Evolutionary conservation across 2,888 invertebrate genomes (phyloP).

Genomic region (Steinernema carpocapsae): DNA sequence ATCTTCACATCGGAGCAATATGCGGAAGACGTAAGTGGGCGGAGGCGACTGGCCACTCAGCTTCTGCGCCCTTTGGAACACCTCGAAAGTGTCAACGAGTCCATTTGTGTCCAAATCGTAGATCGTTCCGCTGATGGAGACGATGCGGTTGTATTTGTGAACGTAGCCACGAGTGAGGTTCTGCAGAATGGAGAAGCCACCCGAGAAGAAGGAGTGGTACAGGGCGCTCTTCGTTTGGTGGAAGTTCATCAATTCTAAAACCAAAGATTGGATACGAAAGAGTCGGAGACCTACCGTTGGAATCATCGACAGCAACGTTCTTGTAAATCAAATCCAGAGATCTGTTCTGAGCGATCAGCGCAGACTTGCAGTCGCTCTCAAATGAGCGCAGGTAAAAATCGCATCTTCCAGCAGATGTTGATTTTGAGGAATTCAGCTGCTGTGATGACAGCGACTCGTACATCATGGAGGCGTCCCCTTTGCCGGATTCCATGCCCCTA

Average conservation of each 20-base stretch:
- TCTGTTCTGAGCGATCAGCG: not conserved
- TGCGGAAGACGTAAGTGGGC: conserved; percentile 50
- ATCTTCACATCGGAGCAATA: conserved; percentile 49
- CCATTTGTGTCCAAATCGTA: conserved; percentile 44
- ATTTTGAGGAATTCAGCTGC: not conserved
- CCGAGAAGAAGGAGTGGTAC: conserved; percentile 29
- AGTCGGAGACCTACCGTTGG: not conserved
- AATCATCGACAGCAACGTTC: not conserved
- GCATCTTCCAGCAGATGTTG: not conserved
- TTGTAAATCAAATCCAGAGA: not conserved
- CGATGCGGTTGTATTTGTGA: conserved; percentile 37
- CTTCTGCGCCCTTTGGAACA: not conserved
- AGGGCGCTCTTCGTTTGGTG: not conserved
- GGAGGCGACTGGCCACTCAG: conserved; percentile 4
- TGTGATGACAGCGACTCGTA: not conserved
- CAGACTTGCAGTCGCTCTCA: not conserved
- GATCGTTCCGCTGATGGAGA: conserved; percentile 44
- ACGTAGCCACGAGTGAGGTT: conserved; percentile 45
- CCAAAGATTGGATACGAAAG: not conserved
- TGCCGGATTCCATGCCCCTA: not conserved
- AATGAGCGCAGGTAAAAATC: not conserved
- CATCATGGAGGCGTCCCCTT: conserved; percentile 1
- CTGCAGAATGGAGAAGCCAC: conserved; percentile 47
- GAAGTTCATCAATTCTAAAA: not conserved
- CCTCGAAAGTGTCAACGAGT: conserved; percentile 36